Conservation (phyloP, 2,113 vertebrate genomes). For the Stomatorhinus ivindoensis region DNA sequence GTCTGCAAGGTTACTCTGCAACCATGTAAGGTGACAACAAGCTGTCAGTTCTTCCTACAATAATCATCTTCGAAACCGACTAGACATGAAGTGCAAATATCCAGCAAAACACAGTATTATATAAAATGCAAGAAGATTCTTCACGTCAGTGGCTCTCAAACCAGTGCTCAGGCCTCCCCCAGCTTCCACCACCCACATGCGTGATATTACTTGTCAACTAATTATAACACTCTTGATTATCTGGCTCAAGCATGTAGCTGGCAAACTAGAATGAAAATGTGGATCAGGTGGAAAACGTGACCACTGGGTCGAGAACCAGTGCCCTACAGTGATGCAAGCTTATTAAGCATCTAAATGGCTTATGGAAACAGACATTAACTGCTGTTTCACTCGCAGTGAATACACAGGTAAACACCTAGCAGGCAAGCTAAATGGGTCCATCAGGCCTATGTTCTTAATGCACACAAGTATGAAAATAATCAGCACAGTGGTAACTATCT, state of each 20-base stretch:
- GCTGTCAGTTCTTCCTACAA: not conserved
- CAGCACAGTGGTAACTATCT: not conserved
- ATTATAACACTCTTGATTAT: not conserved
- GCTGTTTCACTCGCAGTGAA: not conserved
- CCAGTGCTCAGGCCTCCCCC: not conserved
- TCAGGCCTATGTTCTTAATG: not conserved
- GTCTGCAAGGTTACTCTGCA: not conserved
- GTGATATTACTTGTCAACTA: not conserved
- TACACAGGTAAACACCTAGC: not conserved
- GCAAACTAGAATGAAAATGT: not conserved
- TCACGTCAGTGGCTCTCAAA: not conserved
- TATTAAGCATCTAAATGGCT: not conserved
- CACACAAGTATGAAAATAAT: not conserved
- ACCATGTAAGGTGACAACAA: not conserved
- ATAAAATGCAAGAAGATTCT: not conserved
- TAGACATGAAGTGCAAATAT: not conserved
- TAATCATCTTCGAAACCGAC: not conserved
- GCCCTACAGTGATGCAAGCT: not conserved
- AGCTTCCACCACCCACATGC: not conserved
- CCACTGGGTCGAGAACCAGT: not conserved
- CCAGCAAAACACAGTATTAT: not conserved
- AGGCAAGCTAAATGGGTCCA: not conserved
- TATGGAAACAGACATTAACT: not conserved
- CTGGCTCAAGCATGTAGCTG: not conserved
- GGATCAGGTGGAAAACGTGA: not conserved